Evolutionary conservation across 2,797 vertebrate species (phyloP), one percentile per base, ranked within the genome.

Genomic region (Antennarius maculatus): DNA sequence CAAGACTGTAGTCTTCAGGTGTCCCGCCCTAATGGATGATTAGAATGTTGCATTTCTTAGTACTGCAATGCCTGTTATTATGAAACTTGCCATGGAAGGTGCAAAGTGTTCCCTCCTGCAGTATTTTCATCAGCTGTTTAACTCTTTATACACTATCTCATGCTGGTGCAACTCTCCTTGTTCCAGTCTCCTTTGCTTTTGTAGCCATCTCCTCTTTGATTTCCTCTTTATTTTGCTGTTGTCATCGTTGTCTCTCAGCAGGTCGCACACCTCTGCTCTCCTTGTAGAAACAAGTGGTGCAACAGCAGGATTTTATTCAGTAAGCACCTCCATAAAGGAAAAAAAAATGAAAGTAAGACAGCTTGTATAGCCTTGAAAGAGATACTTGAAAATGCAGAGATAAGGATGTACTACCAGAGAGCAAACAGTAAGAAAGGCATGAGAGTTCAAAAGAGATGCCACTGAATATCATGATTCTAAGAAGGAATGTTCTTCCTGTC

Each of bases 391-490:
- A 76, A 74, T 53, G 67, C 37, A 42, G 49, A 77, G 65, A 79
- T 66, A 45, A 62, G 49, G 67, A 70, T 79, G 59, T 69, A 70
- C 69, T 68, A 77, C 52, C 11, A 52, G 56, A 2, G 27, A 6
- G 14, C 48, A 73, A 54, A 78, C 67, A 76, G 53, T 42, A 45
- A 16, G 7, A 56, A 52, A 66, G 56, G 54, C 49, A 68, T 54
- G 60, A 17, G 42, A 63, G 50, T 73, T 81, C 41, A 61, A 76
- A 82, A 79, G 49, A 68, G 49, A 68, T 53, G 61, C 43, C 34
- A 67, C 68, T 69, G 54, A 76, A 81, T 81, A 59, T 72, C 64
- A 54, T 46, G 54, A 84, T 79, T 77, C 83, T 65, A 85, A 54
- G 34, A 53, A 73, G 54, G 31, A 61, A 62, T 71, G 54, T 42